These are phyloP conservation scores for Camponotus fellah DNA, from an alignment of 2,888 invertebrate species.

Conservation along the genomic window DNA sequence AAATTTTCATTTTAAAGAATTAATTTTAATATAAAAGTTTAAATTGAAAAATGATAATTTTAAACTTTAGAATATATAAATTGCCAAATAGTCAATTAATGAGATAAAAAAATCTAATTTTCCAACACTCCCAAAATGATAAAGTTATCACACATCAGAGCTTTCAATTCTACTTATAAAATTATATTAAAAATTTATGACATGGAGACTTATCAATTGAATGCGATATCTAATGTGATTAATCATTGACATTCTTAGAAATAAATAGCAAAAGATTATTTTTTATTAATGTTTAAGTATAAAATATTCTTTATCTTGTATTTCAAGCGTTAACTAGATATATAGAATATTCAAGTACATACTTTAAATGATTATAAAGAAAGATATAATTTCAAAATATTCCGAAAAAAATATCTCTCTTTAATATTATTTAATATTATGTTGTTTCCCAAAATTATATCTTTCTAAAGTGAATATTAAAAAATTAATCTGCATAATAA, in stretches of 20 bases:
- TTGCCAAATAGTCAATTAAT: not conserved
- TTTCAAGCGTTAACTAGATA: not conserved
- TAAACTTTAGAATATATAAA: not conserved
- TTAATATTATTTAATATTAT: not conserved
- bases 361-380: not conserved
- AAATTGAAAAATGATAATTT: not conserved
- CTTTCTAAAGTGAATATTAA: not conserved
- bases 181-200: not conserved
- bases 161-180: no score
- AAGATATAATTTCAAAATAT: not conserved
- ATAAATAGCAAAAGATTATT: not conserved
- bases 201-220: not conserved
- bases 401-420: not conserved
- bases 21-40: not conserved
- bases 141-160: not conserved
- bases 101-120: not conserved
- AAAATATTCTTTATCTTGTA: conserved; percentile 1
- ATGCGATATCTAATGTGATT: not conserved
- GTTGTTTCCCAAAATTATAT: not conserved
- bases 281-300: not conserved
- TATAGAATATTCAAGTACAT: not conserved
- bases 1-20: not conserved
- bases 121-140: not conserved
- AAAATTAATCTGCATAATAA: not conserved
- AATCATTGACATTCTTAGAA: not conserved